These are phyloP conservation scores for Drosophila formosana DNA, from an alignment of 2,888 invertebrate genomes.

Conservation along the genomic window DNA sequence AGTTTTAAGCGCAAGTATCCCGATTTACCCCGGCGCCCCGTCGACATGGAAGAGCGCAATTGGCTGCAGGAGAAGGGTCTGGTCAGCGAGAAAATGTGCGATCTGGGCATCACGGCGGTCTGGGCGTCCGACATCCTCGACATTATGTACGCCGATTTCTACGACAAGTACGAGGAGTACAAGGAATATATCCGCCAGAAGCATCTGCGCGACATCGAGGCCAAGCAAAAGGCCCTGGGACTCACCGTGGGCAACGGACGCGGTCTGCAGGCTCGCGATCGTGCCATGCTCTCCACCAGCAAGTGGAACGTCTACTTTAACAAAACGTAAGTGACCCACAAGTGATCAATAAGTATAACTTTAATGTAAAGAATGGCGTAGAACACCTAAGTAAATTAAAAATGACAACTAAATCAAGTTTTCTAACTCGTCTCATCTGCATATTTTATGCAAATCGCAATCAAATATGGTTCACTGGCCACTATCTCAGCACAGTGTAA, in stretches of 20 bases:
- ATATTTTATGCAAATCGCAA: no score
- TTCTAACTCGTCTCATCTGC: no score
- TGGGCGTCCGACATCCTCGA: conserved; percentile 97
- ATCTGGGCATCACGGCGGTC: conserved; percentile 96
- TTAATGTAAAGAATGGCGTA: no score
- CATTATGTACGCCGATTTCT: conserved; percentile 97
- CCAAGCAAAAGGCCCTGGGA: conserved; percentile 88
- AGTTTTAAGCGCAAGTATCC: conserved; percentile 98
- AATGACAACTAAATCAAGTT: no score
- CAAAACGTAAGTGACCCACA: conserved; percentile 85
- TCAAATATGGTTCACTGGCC: no score
- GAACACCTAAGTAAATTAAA: no score
- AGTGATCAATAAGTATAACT: no score
- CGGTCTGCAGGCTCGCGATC: conserved; percentile 88
- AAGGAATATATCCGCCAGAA: conserved; percentile 87
- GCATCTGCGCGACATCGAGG: conserved; percentile 89
- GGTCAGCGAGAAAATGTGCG: conserved; percentile 96
- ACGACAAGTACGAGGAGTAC: conserved; percentile 96
- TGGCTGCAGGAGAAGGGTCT: conserved; percentile 93
- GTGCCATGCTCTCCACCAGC: conserved; percentile 93
- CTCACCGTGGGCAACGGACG: conserved; percentile 81
- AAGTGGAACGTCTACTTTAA: conserved; percentile 96
- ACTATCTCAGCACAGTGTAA: no score
- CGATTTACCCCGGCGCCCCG: conserved; percentile 92
- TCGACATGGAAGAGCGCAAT: conserved; percentile 96